Conservation (phyloP, 2,888 invertebrate species). For the Ochlodes sylvanus region DNA sequence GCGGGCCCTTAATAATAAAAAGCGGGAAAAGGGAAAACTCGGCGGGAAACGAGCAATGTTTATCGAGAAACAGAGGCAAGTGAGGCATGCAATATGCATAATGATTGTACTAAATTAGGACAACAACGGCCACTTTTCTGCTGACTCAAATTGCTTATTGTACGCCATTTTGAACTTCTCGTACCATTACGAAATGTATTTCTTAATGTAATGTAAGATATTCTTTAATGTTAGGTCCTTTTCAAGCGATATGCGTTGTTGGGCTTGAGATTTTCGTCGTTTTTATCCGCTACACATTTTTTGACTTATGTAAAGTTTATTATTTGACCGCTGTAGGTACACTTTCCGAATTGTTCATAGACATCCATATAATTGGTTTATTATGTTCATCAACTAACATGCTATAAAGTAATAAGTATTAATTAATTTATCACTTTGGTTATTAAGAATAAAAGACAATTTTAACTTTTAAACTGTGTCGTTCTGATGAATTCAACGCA, state of each 20-base stretch:
- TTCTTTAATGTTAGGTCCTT: constrained; percentile 48
- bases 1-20: constrained; percentile 73
- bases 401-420: no score
- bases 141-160: constrained; percentile 74
- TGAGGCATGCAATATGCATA: constrained; percentile 78
- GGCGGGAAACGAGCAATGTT: constrained; percentile 68
- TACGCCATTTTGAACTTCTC: constrained; percentile 58
- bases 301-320: no score
- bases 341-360: no score
- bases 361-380: no score
- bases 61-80: constrained; percentile 77
- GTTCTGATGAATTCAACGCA: no score
- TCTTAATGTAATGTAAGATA: constrained; percentile 36
- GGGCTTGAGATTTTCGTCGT: constrained; percentile 9
- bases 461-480: no score
- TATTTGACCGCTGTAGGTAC: no score
- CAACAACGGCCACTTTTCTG: constrained; percentile 66
- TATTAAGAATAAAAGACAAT: no score
- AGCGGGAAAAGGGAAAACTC: constrained; percentile 66
- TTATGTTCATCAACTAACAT: no score
- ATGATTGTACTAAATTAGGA: constrained; percentile 80
- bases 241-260: constrained; percentile 37
- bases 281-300: not conserved
- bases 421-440: no score
- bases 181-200: constrained; percentile 42